Evolutionary conservation across 2,113 vertebrate genomes (phyloP).

Genomic region (Leucopsar rothschildi): DNA sequence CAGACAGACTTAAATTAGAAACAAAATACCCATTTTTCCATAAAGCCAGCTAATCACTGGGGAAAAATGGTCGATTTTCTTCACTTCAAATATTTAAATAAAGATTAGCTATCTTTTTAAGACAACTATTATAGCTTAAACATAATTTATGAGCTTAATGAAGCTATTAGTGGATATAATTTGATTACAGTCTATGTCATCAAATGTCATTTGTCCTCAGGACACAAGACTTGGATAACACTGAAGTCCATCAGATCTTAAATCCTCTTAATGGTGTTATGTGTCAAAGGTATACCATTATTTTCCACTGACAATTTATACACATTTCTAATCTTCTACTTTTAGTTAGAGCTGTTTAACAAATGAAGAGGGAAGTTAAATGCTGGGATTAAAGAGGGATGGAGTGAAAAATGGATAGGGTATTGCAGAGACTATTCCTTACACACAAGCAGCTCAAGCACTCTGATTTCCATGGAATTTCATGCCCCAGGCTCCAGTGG

Average conservation of each 20-base stretch:
- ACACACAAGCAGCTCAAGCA: neutral
- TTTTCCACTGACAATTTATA: neutral
- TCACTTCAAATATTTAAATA: slow-evolving; percentile 32
- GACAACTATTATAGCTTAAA: neutral
- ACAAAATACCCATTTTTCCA: neutral
- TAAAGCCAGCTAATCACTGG: neutral
- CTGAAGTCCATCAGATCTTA: neutral
- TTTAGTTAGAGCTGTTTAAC: neutral
- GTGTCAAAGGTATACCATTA: neutral
- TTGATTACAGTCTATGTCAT: neutral
- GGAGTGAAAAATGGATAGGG: neutral
- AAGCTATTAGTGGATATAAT: neutral
- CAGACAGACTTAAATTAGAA: slow-evolving; percentile 1
- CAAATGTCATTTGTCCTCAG: neutral
- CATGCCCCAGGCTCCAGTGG: neutral
- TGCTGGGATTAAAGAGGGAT: neutral
- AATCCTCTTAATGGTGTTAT: neutral
- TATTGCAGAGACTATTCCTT: neutral
- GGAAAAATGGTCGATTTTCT: neutral
- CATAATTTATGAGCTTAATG: slow-evolving; percentile 7
- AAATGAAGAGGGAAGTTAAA: neutral
- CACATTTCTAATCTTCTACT: neutral
- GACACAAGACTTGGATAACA: neutral
- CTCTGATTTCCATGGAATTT: neutral
- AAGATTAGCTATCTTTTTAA: slow-evolving; percentile 16